phyloP scores from a whole-genome alignment of 2,797 vertebrate genomes.

The Aeoliscus strigatus region DNA sequence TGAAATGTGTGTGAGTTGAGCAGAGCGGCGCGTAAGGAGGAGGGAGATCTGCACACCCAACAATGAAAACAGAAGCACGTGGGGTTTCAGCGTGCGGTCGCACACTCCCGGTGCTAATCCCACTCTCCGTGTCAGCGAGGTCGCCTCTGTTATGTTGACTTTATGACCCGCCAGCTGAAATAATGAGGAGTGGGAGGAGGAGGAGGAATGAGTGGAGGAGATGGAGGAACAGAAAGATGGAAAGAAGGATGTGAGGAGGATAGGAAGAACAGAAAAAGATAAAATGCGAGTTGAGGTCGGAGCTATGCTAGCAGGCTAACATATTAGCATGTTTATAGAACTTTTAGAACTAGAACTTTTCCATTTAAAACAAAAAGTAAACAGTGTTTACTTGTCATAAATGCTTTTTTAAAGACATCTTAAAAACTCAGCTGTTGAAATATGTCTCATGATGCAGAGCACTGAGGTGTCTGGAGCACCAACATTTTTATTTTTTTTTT shows the following conservation, averaged over 20 bases:
- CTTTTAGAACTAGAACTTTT: no score
- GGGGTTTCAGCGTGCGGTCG: background rate
- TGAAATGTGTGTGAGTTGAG: background rate
- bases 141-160: slow-evolving; percentile 39
- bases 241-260: background rate
- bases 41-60: background rate
- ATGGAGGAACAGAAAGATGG: background rate
- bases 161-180: slow-evolving; percentile 28
- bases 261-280: no score
- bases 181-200: slow-evolving; percentile 16
- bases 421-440: no score
- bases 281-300: no score
- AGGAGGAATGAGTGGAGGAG: background rate
- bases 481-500: no score
- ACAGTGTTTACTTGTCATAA: no score
- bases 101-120: slow-evolving; percentile 17
- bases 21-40: background rate
- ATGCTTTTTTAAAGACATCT: no score
- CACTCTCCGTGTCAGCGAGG: slow-evolving; percentile 20
- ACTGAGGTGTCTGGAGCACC: no score
- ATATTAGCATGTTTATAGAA: no score
- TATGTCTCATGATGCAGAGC: no score
- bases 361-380: no score
- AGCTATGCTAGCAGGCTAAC: no score
- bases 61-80: background rate